Conservation (phyloP, 2,888 invertebrate genomes). For the Leptodirus hochenwartii region DNA sequence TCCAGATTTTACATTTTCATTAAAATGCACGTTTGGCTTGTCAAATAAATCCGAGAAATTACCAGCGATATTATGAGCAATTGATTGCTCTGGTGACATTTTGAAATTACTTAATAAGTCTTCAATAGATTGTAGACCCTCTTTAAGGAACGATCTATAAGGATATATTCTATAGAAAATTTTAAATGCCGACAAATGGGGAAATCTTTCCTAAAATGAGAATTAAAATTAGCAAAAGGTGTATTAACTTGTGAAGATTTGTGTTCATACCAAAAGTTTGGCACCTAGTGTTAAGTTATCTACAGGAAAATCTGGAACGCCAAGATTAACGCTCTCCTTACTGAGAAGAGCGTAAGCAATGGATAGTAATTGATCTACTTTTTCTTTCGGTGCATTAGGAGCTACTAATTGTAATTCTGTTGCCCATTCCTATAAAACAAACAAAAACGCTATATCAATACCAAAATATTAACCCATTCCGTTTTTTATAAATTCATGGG, state of each 20-base stretch:
- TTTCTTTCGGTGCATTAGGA: constrained; percentile 33
- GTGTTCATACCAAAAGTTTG: constrained; percentile 39
- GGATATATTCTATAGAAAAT: constrained; percentile 69
- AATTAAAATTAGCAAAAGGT: constrained; percentile 5
- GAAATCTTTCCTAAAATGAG: constrained; percentile 46
- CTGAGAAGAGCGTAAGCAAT: constrained; percentile 64
- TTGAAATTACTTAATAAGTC: constrained; percentile 48
- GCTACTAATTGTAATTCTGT: constrained; percentile 29
- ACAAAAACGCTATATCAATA: too few species aligned
- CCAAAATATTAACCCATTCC: too few species aligned
- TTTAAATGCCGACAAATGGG: constrained; percentile 44
- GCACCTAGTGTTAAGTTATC: constrained; percentile 56
- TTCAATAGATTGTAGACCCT: constrained; percentile 54
- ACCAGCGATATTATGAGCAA: constrained; percentile 3
- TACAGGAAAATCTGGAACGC: constrained; percentile 79
- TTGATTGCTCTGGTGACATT: constrained; percentile 16
- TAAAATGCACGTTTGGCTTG: too few species aligned
- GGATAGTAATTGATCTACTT: constrained; percentile 48
- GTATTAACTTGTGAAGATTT: constrained; percentile 1
- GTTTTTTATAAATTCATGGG: too few species aligned
- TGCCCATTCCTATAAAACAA: constrained; percentile 35
- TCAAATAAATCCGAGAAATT: not conserved
- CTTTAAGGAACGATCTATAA: constrained; percentile 58
- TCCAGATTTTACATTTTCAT: too few species aligned
- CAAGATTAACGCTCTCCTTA: constrained; percentile 49